These are phyloP conservation scores for Amiota communis DNA, from an alignment of 2,888 invertebrate species.

Conservation along the genomic window DNA sequence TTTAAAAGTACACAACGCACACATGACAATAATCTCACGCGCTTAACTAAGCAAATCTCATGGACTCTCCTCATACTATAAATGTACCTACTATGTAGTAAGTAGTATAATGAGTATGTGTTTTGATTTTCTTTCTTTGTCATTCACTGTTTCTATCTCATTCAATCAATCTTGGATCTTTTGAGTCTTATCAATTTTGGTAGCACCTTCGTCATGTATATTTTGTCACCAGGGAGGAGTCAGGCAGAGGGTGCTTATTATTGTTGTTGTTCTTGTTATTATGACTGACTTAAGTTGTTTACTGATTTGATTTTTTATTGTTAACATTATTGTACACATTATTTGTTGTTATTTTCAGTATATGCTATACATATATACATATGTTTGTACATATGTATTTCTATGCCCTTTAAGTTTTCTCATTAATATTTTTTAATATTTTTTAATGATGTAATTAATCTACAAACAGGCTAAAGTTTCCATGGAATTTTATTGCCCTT, in stretches of 20 bases:
- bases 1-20: not conserved
- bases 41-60: not conserved
- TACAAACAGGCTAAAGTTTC: no score
- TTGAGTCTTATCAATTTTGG: conserved; percentile 4
- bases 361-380: no score
- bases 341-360: no score
- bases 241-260: not conserved
- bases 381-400: no score
- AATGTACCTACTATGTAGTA: no score
- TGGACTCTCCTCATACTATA: conserved; percentile 1
- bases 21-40: conserved; percentile 26
- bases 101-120: no score
- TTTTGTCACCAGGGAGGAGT: conserved; percentile 10
- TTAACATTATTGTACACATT: not conserved
- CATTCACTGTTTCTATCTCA: not conserved
- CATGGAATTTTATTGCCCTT: no score
- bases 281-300: not conserved
- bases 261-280: conserved; percentile 21
- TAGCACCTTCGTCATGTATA: not conserved
- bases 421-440: no score
- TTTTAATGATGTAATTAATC: no score
- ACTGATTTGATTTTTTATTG: conserved; percentile 28
- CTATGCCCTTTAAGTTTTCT: no score
- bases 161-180: not conserved
- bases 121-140: conserved; percentile 28